phyloP scores from a whole-genome alignment of 1,140 invertebrate species.

The Portunus trituberculatus region DNA sequence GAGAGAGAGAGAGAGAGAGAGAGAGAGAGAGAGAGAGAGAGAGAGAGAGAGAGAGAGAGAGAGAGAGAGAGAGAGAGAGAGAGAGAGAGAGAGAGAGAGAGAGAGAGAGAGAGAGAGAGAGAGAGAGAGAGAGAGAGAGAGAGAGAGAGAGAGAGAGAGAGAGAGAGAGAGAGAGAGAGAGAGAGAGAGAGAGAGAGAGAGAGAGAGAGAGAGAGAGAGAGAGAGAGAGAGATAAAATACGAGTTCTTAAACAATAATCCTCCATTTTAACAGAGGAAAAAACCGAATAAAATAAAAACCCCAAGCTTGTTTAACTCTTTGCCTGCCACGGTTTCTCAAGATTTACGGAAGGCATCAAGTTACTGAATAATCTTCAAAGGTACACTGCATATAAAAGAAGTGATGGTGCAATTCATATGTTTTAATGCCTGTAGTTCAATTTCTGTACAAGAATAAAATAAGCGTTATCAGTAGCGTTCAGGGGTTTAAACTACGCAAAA shows the following conservation, averaged over 20 bases:
- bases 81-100: neutral
- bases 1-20: neutral
- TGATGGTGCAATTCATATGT: no score
- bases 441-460: no score
- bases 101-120: neutral
- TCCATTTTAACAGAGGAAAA: neutral
- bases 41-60: conserved; percentile 9
- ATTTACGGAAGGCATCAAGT: no score
- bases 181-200: conserved; percentile 31
- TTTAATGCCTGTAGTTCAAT: no score
- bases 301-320: no score
- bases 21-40: conserved; percentile 6
- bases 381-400: no score
- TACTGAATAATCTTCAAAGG: no score
- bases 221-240: neutral
- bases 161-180: neutral
- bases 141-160: neutral
- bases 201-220: conserved; percentile 24
- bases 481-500: no score
- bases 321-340: no score
- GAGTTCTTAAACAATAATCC: no score
- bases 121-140: neutral
- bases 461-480: no score
- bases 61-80: conserved; percentile 20
- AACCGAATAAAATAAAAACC: neutral